Percentiles rank a stretch among this genome's conserved stretches.
These are phyloP conservation scores for Heliconius ismenius DNA, from an alignment of 2,888 invertebrate genomes.

Conservation along the genomic window DNA sequence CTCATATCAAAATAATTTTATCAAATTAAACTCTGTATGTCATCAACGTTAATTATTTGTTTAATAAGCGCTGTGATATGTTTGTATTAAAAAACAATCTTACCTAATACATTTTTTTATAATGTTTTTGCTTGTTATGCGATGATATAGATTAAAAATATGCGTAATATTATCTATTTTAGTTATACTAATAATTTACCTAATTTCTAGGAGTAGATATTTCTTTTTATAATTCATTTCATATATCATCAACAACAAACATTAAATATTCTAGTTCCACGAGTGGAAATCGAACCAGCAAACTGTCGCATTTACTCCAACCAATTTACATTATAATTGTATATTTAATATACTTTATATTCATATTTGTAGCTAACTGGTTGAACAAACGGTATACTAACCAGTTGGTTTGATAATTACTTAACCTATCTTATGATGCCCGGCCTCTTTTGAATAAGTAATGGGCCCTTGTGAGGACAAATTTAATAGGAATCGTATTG, in stretches of 20 bases:
- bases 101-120: neutral
- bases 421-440: constrained; percentile 11
- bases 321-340: constrained; percentile 6
- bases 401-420: constrained; percentile 7
- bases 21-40: constrained; percentile 15
- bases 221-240: too few relatives aligned
- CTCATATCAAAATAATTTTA: constrained; percentile 21
- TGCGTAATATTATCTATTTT: neutral
- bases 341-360: constrained; percentile 1
- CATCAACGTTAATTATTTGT: constrained; percentile 26
- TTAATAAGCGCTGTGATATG: neutral
- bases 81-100: neutral
- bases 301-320: neutral
- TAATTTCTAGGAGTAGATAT: neutral
- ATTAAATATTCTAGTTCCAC: too few relatives aligned
- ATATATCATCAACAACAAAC: too few relatives aligned
- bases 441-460: constrained; percentile 33
- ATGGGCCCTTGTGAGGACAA: constrained; percentile 24
- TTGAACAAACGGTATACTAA: neutral
- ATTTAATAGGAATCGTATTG: constrained; percentile 28
- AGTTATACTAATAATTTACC: neutral
- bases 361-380: neutral
- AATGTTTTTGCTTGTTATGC: neutral
- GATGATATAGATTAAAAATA: neutral
- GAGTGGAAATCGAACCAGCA: too few relatives aligned